These are phyloP conservation scores for Pyrgilauda ruficollis DNA, from an alignment of 2,113 vertebrate species.

Conservation along the genomic window DNA sequence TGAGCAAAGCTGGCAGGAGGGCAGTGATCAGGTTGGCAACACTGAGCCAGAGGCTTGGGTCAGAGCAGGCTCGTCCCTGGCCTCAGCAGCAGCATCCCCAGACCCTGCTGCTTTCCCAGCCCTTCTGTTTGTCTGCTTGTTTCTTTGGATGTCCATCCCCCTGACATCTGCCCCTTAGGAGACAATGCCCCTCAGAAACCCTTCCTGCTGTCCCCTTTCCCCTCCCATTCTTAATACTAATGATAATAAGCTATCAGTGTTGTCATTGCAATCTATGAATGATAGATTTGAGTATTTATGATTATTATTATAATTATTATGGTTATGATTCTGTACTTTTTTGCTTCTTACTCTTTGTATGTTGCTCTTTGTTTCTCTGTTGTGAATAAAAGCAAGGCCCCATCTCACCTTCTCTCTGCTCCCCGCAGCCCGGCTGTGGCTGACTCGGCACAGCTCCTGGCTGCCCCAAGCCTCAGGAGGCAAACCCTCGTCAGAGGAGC, in stretches of 20 bases:
- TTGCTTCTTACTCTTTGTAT: conserved; percentile 71
- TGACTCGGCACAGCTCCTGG: not conserved
- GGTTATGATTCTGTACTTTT: conserved; percentile 71
- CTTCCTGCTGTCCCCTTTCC: conserved; percentile 14
- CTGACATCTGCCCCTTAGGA: conserved; percentile 22
- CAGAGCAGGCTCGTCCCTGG: not conserved
- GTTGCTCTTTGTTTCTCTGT: conserved; percentile 71
- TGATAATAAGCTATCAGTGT: conserved; percentile 74
- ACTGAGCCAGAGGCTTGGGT: not conserved
- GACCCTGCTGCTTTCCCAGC: not conserved
- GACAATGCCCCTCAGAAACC: conserved; percentile 1
- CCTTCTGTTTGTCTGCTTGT: conserved; percentile 36
- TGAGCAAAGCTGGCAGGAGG: not conserved
- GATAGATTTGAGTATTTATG: conserved; percentile 75
- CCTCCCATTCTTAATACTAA: conserved; percentile 60
- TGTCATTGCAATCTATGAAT: conserved; percentile 75
- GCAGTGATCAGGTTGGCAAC: not conserved
- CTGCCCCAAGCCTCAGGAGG: not conserved
- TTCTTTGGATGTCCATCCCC: conserved; percentile 17
- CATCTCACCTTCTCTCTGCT: conserved; percentile 49
- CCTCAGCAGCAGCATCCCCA: not conserved
- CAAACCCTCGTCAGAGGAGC: not conserved
- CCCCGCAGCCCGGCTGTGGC: not conserved
- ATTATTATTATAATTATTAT: conserved; percentile 59
- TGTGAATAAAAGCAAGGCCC: conserved; percentile 65